Conservation (phyloP, 2,888 invertebrate genomes). For the Trichogramma evanescens region DNA sequence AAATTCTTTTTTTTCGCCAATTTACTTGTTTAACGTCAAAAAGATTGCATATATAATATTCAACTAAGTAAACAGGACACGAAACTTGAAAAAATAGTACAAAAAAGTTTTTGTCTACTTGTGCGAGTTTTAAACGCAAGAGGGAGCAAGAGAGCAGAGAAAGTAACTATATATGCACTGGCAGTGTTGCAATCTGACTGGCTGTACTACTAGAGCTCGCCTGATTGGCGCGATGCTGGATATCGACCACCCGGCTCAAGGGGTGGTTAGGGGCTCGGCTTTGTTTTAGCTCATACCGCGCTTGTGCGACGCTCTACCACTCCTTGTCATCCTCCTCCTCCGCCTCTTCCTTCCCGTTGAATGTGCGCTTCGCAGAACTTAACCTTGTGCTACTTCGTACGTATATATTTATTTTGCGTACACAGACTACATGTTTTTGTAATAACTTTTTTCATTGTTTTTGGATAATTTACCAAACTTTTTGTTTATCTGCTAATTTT, state of each 20-base stretch:
- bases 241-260: slow-evolving; percentile 44
- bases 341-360: slow-evolving; percentile 3
- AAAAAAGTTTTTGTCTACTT: too few species aligned
- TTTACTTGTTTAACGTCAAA: not conserved
- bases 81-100: not conserved
- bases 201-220: slow-evolving; percentile 36
- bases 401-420: not conserved
- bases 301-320: not conserved
- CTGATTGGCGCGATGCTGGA: slow-evolving; percentile 45
- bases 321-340: slow-evolving; percentile 15
- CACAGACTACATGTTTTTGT: not conserved
- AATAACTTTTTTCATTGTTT: not conserved
- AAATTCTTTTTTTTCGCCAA: too few species aligned
- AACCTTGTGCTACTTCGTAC: slow-evolving; percentile 21
- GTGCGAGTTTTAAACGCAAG: not conserved
- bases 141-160: not conserved
- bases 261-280: slow-evolving; percentile 32
- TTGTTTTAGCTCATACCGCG: slow-evolving; percentile 45
- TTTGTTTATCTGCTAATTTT: too few species aligned
- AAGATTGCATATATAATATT: not conserved
- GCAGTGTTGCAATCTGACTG: slow-evolving; percentile 32
- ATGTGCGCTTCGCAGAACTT: slow-evolving; percentile 19
- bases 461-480: not conserved
- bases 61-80: not conserved
- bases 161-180: slow-evolving; percentile 25